phyloP scores from a whole-genome alignment of 2,797 vertebrate species.

The Cyclura pinguis region DNA sequence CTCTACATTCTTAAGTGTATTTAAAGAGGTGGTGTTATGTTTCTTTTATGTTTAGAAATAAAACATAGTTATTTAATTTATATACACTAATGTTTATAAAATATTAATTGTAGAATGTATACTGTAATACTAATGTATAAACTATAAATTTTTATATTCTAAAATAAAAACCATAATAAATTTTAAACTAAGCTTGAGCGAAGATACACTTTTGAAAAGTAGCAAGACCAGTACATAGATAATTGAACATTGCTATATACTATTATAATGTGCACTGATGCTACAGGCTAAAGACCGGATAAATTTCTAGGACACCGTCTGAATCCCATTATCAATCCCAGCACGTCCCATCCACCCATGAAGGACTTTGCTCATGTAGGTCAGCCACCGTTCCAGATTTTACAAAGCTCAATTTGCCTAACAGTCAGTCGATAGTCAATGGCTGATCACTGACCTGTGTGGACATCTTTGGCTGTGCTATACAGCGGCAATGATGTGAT shows the following conservation, averaged over 20 bases:
- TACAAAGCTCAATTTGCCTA: background rate
- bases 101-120: too few species aligned
- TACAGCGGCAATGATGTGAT: background rate
- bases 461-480: background rate
- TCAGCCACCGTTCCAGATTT: slow-evolving; percentile 1
- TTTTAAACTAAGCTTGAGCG: background rate
- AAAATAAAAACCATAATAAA: background rate
- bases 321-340: slow-evolving; percentile 1
- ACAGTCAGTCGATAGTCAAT: slow-evolving; percentile 5
- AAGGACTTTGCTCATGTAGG: slow-evolving; percentile 9
- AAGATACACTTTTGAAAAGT: background rate
- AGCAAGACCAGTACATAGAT: background rate
- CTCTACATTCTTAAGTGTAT: background rate
- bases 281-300: background rate
- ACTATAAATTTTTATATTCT: background rate
- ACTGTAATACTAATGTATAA: too few species aligned
- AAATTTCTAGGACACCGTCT: background rate
- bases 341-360: background rate
- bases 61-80: background rate
- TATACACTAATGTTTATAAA: background rate
- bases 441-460: slow-evolving; percentile 8
- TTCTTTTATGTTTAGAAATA: background rate
- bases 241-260: background rate
- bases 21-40: background rate
- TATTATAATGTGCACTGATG: background rate